These are phyloP conservation scores for Physella acuta DNA, from an alignment of 1,140 invertebrate species.

Conservation along the genomic window DNA sequence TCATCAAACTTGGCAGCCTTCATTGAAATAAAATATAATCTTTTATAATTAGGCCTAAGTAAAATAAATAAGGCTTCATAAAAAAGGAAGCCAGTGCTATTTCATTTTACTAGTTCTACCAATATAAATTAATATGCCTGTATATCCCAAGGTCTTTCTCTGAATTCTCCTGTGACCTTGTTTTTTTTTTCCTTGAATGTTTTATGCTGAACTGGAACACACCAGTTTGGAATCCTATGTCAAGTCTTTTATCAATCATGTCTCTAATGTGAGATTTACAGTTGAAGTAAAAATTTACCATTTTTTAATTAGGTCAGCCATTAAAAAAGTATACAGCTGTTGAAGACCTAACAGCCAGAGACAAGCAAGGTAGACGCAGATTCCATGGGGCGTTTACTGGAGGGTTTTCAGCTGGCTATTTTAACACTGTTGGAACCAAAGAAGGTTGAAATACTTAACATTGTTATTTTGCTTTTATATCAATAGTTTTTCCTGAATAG, in stretches of 20 bases:
- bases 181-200: neutral
- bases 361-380: constrained; percentile 83
- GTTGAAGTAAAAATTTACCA: neutral
- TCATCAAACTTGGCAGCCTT: too few species aligned
- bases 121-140: too few species aligned
- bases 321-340: constrained; percentile 68
- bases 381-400: constrained; percentile 99
- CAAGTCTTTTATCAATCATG: neutral
- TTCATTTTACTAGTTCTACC: too few species aligned
- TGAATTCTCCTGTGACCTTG: neutral
- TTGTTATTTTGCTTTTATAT: too few species aligned
- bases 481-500: neutral
- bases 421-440: constrained; percentile 91
- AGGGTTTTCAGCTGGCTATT: constrained; percentile 97
- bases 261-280: neutral
- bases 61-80: too few species aligned
- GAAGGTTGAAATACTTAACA: too few species aligned
- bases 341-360: constrained; percentile 87
- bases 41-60: too few species aligned
- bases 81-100: too few species aligned
- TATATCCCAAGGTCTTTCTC: neutral
- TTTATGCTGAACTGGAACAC: neutral
- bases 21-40: neutral
- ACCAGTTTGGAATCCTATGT: neutral
- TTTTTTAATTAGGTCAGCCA: constrained; percentile 34